Evolutionary conservation across 2,113 vertebrate genomes (phyloP).

Genomic region (Rhinoptilus africanus): DNA sequence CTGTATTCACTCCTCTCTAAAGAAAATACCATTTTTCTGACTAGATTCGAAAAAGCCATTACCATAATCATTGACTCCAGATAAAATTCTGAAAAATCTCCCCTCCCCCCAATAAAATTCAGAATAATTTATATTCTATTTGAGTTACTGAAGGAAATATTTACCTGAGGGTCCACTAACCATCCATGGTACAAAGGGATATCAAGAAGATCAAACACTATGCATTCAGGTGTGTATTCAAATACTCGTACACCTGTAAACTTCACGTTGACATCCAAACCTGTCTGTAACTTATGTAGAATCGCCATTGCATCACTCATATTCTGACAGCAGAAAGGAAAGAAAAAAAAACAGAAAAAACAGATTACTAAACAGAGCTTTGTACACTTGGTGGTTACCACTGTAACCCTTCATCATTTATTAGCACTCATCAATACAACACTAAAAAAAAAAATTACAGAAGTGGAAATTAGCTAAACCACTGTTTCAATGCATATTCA

Average conservation of each 20-base stretch:
- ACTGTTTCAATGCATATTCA: background rate
- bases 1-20: background rate
- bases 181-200: conserved; percentile 98
- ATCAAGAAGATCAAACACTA: conserved; percentile 97
- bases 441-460: background rate
- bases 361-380: background rate
- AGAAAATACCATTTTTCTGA: background rate
- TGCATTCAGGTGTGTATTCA: conserved; percentile 98
- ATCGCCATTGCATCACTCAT: conserved; percentile 99
- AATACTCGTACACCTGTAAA: conserved; percentile 96
- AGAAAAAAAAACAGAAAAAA: background rate
- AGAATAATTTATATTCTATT: background rate
- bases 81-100: background rate
- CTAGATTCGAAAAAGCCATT: background rate
- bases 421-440: background rate
- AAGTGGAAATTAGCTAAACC: background rate
- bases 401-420: background rate
- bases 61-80: background rate
- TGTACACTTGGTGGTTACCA: background rate
- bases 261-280: conserved; percentile 97
- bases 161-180: conserved; percentile 97
- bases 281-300: conserved; percentile 95
- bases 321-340: conserved; percentile 78
- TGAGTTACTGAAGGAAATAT: background rate
- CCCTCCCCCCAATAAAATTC: background rate